These are phyloP conservation scores for Mustelus asterias DNA, from an alignment of 2,113 vertebrate genomes.

Conservation along the genomic window DNA sequence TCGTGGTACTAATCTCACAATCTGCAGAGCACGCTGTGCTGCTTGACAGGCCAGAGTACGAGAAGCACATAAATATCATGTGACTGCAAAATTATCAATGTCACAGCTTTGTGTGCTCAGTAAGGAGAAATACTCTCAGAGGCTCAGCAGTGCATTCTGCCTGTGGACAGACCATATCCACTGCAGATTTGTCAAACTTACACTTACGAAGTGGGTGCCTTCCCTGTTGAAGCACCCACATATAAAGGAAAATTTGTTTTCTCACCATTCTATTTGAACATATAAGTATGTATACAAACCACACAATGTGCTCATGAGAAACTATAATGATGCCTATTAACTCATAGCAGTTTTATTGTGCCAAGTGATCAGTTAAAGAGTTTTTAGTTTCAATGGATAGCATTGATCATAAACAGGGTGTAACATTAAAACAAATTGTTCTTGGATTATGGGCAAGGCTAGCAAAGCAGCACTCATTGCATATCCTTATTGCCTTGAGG, in stretches of 20 bases:
- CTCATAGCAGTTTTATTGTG: neutral
- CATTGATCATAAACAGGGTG: neutral
- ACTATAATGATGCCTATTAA: neutral
- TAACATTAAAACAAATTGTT: neutral
- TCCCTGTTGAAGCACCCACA: neutral
- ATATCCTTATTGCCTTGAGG: neutral
- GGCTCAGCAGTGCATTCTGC: neutral
- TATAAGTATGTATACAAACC: neutral
- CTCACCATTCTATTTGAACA: neutral
- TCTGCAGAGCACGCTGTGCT: slow-evolving; percentile 33
- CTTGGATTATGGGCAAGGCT: neutral
- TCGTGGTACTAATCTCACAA: slow-evolving; percentile 34
- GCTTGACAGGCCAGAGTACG: slow-evolving; percentile 21
- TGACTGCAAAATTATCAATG: slow-evolving; percentile 29
- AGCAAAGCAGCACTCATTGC: neutral
- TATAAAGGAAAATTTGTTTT: neutral
- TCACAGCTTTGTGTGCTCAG: slow-evolving; percentile 24
- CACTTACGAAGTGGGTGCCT: neutral
- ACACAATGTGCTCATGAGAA: neutral
- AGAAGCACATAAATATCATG: slow-evolving; percentile 19
- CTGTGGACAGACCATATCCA: neutral
- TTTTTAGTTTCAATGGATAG: neutral
- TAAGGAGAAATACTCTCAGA: neutral
- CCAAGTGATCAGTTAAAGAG: neutral
- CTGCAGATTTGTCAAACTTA: neutral